phyloP scores from a whole-genome alignment of 2,113 vertebrate species.

The Tragelaphus scriptus region DNA sequence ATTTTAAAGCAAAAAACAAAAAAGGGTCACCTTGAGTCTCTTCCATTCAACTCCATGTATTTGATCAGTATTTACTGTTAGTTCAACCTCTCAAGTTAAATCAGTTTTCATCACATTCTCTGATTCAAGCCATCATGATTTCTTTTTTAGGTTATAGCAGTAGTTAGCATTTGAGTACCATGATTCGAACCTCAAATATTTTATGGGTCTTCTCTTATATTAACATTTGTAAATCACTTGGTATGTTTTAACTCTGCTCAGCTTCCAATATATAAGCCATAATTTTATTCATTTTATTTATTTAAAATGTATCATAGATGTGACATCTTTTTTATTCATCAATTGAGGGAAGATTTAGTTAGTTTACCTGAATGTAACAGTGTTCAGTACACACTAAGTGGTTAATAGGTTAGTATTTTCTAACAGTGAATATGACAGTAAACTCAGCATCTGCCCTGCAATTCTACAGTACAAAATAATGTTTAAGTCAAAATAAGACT shows the following conservation, averaged over 20 bases:
- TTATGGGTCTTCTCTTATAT: background rate
- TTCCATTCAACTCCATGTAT: background rate
- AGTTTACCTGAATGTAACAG: background rate
- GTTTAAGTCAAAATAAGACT: background rate
- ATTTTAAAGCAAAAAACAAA: background rate
- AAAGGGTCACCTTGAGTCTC: background rate
- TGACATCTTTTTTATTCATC: background rate
- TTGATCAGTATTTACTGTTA: background rate
- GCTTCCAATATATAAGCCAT: background rate
- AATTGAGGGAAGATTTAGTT: background rate
- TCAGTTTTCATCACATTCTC: background rate
- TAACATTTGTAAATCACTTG: background rate
- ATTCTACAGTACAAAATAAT: background rate
- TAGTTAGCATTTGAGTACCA: background rate
- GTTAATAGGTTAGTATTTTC: background rate
- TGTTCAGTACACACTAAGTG: background rate
- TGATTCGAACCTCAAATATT: background rate
- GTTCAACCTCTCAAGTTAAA: background rate
- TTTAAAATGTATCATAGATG: background rate
- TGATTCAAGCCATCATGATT: background rate
- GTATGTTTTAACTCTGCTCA: background rate
- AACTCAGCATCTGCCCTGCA: background rate
- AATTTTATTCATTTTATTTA: background rate
- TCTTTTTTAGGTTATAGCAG: background rate
- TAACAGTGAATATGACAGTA: background rate